Percentiles rank a stretch among this genome's conserved stretches.
These are phyloP conservation scores for Anguilla marmorata DNA, from an alignment of 2,797 vertebrate genomes.

Conservation along the genomic window DNA sequence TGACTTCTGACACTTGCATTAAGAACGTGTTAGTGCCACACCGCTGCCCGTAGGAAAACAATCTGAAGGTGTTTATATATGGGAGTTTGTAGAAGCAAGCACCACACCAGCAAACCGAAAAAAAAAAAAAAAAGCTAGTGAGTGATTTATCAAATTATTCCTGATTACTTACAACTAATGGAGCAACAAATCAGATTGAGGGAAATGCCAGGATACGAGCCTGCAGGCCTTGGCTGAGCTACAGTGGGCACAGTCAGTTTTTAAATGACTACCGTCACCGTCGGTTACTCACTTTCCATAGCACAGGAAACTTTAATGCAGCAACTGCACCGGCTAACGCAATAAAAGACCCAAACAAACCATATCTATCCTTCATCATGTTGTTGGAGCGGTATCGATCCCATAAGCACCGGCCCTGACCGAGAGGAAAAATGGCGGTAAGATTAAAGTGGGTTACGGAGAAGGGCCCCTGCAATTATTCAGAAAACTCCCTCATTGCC, in stretches of 20 bases:
- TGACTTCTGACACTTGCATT: neutral
- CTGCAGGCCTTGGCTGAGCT: neutral
- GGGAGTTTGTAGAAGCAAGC: neutral
- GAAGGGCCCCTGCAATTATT: conserved; percentile 36
- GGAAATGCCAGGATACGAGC: neutral
- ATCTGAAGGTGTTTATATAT: neutral
- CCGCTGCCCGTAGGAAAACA: neutral
- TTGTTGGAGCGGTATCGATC: conserved; percentile 41
- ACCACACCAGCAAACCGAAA: neutral
- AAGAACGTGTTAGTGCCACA: neutral
- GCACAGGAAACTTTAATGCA: neutral
- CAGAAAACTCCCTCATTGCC: conserved; percentile 39
- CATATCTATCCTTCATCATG: conserved; percentile 1
- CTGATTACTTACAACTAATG: neutral
- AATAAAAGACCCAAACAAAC: conserved; percentile 7
- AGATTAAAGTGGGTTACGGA: conserved; percentile 38
- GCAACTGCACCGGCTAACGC: neutral
- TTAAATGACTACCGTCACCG: neutral
- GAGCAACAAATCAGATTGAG: neutral
- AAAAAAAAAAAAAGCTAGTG: neutral
- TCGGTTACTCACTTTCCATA: neutral
- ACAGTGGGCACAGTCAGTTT: neutral
- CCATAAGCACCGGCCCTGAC: conserved; percentile 30
- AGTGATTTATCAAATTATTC: neutral
- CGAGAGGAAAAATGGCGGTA: conserved; percentile 19